These are phyloP conservation scores for Cataglyphis cursor DNA, from an alignment of 2,888 invertebrate genomes.

Conservation along the genomic window DNA sequence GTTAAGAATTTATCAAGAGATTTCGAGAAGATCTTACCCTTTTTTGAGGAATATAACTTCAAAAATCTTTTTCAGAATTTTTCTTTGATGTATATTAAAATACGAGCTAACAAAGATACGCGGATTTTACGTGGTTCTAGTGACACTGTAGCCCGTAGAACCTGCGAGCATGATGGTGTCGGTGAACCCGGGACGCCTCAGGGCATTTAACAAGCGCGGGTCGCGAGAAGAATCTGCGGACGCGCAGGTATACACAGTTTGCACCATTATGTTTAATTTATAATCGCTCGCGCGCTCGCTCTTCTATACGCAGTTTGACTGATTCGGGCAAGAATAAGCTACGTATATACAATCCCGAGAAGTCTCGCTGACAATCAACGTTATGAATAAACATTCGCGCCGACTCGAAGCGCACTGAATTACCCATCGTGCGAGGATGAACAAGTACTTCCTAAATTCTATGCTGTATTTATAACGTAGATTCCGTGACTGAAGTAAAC, in stretches of 20 bases:
- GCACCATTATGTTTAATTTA: conserved; percentile 63
- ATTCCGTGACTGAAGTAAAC: conserved; percentile 44
- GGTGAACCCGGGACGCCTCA: conserved; percentile 69
- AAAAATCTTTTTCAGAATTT: too few relatives aligned
- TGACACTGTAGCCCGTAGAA: conserved; percentile 64
- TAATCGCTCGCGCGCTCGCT: conserved; percentile 25
- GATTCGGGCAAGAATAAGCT: conserved; percentile 34
- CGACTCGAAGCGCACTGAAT: conserved; percentile 14
- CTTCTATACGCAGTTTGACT: conserved; percentile 16
- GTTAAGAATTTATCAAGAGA: not conserved
- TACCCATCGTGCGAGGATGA: conserved; percentile 4
- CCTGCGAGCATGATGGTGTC: conserved; percentile 67
- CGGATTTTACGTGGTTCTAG: conserved; percentile 61
- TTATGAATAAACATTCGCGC: conserved; percentile 46
- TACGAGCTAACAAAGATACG: conserved; percentile 11
- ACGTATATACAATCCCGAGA: not conserved
- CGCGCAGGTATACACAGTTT: conserved; percentile 50
- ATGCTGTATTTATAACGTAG: not conserved
- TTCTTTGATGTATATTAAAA: not conserved
- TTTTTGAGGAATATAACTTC: too few relatives aligned
- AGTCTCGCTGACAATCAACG: conserved; percentile 17
- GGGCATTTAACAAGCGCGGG: conserved; percentile 57
- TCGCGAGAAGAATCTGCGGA: conserved; percentile 53
- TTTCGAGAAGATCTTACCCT: not conserved
- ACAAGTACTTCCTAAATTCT: conserved; percentile 35